Conservation (phyloP, 1,140 invertebrate genomes). For the Mesaphorura yosii region DNA sequence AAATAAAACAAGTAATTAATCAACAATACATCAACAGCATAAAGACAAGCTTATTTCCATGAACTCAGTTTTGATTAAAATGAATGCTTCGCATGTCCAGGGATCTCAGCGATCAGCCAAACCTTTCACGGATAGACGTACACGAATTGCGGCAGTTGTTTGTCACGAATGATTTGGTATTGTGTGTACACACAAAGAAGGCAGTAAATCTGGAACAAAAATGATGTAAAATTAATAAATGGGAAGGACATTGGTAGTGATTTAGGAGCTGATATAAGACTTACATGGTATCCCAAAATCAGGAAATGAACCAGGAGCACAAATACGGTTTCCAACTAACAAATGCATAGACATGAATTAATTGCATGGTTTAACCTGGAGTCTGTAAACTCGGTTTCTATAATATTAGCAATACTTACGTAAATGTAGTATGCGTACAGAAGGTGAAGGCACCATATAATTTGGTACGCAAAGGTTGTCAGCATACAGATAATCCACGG, state of each 20-base stretch:
- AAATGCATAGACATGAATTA: conserved; percentile 33
- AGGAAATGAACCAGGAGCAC: conserved; percentile 59
- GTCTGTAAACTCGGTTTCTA: not conserved
- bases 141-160: conserved; percentile 74
- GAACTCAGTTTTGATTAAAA: too few relatives aligned
- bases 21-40: too few relatives aligned
- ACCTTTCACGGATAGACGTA: not conserved
- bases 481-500: conserved; percentile 65
- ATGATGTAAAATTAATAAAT: not conserved
- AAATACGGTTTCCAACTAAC: conserved; percentile 63
- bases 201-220: conserved; percentile 60
- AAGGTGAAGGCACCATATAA: conserved; percentile 68
- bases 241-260: conserved; percentile 6
- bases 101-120: too few relatives aligned
- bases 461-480: conserved; percentile 58
- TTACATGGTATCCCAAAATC: conserved; percentile 74
- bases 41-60: too few relatives aligned
- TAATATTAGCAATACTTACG: conserved; percentile 47
- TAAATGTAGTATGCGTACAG: conserved; percentile 79
- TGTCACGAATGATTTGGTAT: conserved; percentile 62
- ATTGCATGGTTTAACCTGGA: not conserved
- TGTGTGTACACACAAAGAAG: conserved; percentile 71
- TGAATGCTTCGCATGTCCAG: too few relatives aligned
- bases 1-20: too few relatives aligned
- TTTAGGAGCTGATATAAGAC: conserved; percentile 38